Base-by-base conservation (phyloP, 1,140 invertebrate species). In the Cheumatopsyche charites region DNA sequence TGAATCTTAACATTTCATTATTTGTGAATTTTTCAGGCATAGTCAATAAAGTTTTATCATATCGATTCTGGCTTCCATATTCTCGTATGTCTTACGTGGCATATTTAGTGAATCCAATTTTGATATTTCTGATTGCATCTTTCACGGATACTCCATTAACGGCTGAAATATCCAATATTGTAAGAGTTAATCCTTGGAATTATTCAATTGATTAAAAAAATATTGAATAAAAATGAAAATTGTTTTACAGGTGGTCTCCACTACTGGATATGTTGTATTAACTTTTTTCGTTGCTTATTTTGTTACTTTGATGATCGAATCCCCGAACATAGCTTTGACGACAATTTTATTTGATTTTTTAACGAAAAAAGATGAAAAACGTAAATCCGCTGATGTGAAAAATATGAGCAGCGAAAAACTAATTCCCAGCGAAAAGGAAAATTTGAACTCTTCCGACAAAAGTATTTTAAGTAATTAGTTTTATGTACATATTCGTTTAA, bases 61-160 rank as follows among this genome's bases (percentile, higher is more conserved):
- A 80, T 55, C 79, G 72, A 72, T 73, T 75, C 0, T 87, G 81
- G 80, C 70, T 86, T 36, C 86, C 85, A 17, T 61, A 87, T 2
- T 84, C 84, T 62, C 82, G 80, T 77, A 72, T 86, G 36, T 84
- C 85, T 0, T 86, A 82, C 55, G 82, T 82, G 61, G 81, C 80
- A 41, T 87, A 86, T 77, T 78, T 87, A 0, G n/a, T 86, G 12
- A 86, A 86, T 78, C 86, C 86, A 5, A 77, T 86, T 0, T 19
- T 72, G 43, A 72, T 75, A 23, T 61, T 66, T n/a, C 49, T 55
- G 5, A 19, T 74, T 5, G n/a, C n/a, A 9, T 55, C 66, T 4
- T 58, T 45, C 25, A 12, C 25, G 5, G 29, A 58, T 25, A 25
- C 17, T 11, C 55, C 55, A 7, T 58, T 21, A 25, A 9, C 23